A percentile compares a stretch with the other conserved stretches of the same genome.
Conservation (phyloP, 2,113 vertebrate species). For the Lophotis ruficrista region DNA sequence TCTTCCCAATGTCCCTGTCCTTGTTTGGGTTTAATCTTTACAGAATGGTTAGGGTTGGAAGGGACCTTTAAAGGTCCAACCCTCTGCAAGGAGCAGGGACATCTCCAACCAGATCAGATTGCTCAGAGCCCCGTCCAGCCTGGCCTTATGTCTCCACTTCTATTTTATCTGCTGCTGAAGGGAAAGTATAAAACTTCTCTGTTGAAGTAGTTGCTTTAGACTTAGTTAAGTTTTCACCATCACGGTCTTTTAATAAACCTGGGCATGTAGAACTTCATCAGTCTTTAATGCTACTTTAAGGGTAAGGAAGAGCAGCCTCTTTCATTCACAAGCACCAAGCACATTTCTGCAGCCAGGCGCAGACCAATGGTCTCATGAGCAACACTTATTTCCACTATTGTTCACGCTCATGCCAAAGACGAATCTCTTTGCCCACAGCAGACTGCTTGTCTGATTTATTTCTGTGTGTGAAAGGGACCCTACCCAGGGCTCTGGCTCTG, state of each 20-base stretch:
- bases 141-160: not conserved
- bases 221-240: not conserved
- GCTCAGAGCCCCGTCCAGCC: too few species aligned
- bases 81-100: too few species aligned
- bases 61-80: too few species aligned
- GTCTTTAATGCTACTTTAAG: not conserved
- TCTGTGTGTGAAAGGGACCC: not conserved
- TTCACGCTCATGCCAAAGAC: not conserved
- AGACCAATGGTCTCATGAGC: not conserved
- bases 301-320: not conserved
- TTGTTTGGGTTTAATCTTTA: not conserved
- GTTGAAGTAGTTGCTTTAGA: not conserved
- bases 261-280: not conserved
- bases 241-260: not conserved
- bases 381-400: not conserved
- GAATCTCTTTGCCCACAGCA: constrained; percentile 7
- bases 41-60: too few species aligned
- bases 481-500: not conserved
- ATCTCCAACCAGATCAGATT: too few species aligned
- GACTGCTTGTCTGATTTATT: constrained; percentile 22
- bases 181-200: not conserved
- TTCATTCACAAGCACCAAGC: not conserved
- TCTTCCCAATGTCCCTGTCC: not conserved
- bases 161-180: not conserved
- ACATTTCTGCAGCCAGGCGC: not conserved